Evolutionary conservation across 2,113 vertebrate species (phyloP).

Genomic region (Corythoichthys haematopterus): DNA sequence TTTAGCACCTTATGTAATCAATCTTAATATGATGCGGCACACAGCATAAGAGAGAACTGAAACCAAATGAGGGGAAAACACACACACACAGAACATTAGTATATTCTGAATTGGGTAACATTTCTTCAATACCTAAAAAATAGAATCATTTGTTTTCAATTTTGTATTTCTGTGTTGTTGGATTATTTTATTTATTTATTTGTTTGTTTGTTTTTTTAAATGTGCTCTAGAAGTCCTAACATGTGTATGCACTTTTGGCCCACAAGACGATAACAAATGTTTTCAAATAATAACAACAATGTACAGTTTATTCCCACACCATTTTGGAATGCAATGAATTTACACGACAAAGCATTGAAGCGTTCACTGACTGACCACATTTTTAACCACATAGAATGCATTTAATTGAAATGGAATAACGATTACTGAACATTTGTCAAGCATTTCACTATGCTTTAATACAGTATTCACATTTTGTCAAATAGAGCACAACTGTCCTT

Average conservation of each 20-base stretch:
- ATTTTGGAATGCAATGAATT: background rate
- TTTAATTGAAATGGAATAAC: background rate
- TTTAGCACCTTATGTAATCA: background rate
- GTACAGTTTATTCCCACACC: background rate
- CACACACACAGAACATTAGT: slow-evolving; percentile 4
- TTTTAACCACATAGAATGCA: background rate
- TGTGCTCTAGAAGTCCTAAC: background rate
- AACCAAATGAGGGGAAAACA: slow-evolving; percentile 25
- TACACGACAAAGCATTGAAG: background rate
- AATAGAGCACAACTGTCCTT: background rate
- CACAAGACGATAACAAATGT: background rate
- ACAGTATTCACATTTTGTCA: background rate
- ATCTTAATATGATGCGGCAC: background rate
- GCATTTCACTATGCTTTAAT: background rate
- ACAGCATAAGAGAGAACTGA: slow-evolving; percentile 17
- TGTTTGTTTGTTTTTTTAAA: background rate
- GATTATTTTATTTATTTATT: background rate
- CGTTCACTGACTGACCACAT: background rate
- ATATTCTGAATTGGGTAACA: background rate
- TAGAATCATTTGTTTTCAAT: slow-evolving; percentile 5
- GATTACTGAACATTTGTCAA: background rate
- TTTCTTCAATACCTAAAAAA: slow-evolving; percentile 2
- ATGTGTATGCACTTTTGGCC: background rate
- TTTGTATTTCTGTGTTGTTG: background rate
- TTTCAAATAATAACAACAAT: background rate